A percentile compares a stretch with the other conserved stretches of the same genome.
Evolutionary conservation across 2,888 invertebrate species (phyloP).

Genomic region (Thymelicus acteon): DNA sequence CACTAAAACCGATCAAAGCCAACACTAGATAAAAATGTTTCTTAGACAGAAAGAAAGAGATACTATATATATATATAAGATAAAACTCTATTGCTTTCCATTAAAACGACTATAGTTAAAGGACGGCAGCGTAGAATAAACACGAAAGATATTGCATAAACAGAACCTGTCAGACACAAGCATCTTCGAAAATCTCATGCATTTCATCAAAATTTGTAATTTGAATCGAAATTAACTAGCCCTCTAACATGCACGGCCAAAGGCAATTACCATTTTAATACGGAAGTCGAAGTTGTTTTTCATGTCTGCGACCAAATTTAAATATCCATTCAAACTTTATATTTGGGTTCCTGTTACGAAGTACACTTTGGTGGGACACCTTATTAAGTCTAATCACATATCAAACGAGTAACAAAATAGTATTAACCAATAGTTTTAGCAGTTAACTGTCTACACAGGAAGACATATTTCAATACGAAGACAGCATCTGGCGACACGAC

Average conservation of each 20-base stretch:
- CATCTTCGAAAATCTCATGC: slow-evolving; percentile 6
- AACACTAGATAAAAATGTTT: no score
- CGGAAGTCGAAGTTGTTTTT: slow-evolving; percentile 7
- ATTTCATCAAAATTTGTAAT: slow-evolving; percentile 12
- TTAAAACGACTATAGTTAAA: no score
- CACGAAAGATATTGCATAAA: not conserved
- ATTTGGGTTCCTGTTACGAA: not conserved
- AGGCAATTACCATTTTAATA: slow-evolving; percentile 15
- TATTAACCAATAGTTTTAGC: not conserved
- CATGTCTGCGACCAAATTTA: slow-evolving; percentile 5
- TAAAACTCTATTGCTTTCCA: no score
- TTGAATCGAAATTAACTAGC: slow-evolving; percentile 5
- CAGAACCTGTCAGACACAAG: not conserved
- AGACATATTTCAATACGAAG: slow-evolving; percentile 31
- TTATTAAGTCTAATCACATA: slow-evolving; percentile 4
- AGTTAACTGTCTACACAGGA: slow-evolving; percentile 29
- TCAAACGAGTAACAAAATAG: not conserved
- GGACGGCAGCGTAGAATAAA: not conserved
- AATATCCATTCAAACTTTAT: slow-evolving; percentile 7
- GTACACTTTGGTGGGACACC: not conserved
- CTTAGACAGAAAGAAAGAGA: no score
- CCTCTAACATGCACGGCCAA: not conserved
- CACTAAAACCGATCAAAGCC: no score
- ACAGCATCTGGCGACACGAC: slow-evolving; percentile 31
- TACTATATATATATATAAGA: no score